Evolutionary conservation across 2,888 invertebrate genomes (phyloP).

Genomic region (Listrodromus nycthemerus): DNA sequence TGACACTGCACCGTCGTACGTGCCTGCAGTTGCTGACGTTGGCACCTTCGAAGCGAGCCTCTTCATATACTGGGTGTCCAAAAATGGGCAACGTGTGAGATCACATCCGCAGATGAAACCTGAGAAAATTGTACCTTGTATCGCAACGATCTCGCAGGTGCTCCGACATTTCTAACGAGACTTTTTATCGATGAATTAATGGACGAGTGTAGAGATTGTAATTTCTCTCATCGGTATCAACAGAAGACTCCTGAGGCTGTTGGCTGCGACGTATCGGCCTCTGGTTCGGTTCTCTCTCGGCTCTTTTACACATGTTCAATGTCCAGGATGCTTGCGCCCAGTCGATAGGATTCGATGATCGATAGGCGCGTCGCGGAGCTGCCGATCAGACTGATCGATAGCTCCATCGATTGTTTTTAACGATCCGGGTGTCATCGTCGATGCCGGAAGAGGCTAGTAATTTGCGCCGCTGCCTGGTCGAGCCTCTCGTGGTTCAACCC

Average conservation of each 20-base stretch:
- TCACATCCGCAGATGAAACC: not conserved
- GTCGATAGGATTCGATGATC: constrained; percentile 32
- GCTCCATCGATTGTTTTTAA: constrained; percentile 71
- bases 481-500: not conserved
- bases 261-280: not conserved
- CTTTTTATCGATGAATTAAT: constrained; percentile 25
- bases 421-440: constrained; percentile 37
- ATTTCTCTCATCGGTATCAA: not conserved
- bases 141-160: constrained; percentile 9
- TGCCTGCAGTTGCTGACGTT: not conserved
- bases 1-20: not conserved
- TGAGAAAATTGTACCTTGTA: not conserved
- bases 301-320: constrained; percentile 18
- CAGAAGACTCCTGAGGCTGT: not conserved
- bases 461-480: constrained; percentile 33
- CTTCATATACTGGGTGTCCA: not conserved
- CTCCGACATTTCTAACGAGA: constrained; percentile 9
- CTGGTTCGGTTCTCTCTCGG: not conserved
- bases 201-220: constrained; percentile 3
- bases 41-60: not conserved
- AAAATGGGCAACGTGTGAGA: not conserved
- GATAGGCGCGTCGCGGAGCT: constrained; percentile 1
- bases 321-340: constrained; percentile 14
- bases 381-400: constrained; percentile 73
- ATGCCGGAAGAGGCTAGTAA: constrained; percentile 49